Evolutionary conservation across 2,113 vertebrate species (phyloP), one percentile per base, ranked within the genome.

Genomic region (Nerophis ophidion): DNA sequence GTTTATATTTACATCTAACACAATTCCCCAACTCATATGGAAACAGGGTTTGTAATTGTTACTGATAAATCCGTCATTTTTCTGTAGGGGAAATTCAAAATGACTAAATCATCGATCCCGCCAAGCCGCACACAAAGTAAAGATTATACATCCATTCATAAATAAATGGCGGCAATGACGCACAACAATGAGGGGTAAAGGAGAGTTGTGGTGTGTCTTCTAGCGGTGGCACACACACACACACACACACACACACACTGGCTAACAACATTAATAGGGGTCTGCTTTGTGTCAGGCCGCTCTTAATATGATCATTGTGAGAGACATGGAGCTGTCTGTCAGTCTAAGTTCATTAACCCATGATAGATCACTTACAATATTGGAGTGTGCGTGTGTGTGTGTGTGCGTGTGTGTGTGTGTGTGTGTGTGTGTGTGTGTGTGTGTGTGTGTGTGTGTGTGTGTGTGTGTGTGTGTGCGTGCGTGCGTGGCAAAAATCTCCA

Each of bases 291-390:
- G 91, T 98, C 93, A 91, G 90, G 88, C 92, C 81, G 88, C 87
- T 90, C 89, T 84, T 93, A 95, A 98, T 98, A 92, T 83, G 89
- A 95, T 98, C 94, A 93, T 75, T 88, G 87, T 63, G 69, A 90
- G 90, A 94, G 92, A 94, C 93, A 94, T 92, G 91, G 91, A 92
- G 94, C 92, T 92, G 87, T 93, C 94, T 93, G 93, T 97, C 95
- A 94, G 85, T 92, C 89, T 96, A 94, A 94, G 91, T 93, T 93
- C 89, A 93, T 98, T 96, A 96, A 87, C 86, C 88, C 74, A 92
- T 92, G 91, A 86, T 77, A 92, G 93, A 93, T 92, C 90, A 77
- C 82, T 77, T 75, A 68, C 61, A 33, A 4, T n/a, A 19, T 36
- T 19, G 50, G 58, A 45, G 68, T 66, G 48, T 73, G 66, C 71